Evolutionary conservation across 2,888 invertebrate species (phyloP).

Genomic region (Phlogophora meticulosa): DNA sequence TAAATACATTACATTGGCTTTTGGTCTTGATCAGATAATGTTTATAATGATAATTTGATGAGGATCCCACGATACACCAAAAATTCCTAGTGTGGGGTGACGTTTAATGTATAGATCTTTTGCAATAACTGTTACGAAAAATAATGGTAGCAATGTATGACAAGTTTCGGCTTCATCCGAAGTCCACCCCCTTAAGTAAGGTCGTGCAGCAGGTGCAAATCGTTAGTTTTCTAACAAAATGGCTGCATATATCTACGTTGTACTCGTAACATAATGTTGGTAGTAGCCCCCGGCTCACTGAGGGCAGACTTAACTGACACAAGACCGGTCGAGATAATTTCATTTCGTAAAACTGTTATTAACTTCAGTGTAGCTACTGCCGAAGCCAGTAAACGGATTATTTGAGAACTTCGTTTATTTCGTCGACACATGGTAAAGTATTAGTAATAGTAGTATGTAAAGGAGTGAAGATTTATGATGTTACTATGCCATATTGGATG

Average conservation of each 20-base stretch:
- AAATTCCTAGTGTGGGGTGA: too few relatives aligned
- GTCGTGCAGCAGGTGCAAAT: conserved; percentile 63
- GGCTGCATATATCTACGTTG: conserved; percentile 60
- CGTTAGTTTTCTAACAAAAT: conserved; percentile 64
- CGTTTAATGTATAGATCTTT: too few relatives aligned
- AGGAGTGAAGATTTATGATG: neutral
- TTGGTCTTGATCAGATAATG: too few relatives aligned
- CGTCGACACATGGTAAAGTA: conserved; percentile 9
- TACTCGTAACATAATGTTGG: conserved; percentile 46
- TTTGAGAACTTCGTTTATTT: conserved; percentile 3
- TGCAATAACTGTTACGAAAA: too few relatives aligned
- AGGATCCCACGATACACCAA: too few relatives aligned
- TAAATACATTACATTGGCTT: too few relatives aligned
- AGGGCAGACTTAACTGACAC: conserved; percentile 72
- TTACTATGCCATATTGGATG: neutral
- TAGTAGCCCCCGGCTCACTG: conserved; percentile 51
- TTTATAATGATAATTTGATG: too few relatives aligned
- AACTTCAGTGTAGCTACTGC: conserved; percentile 53
- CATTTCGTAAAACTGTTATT: conserved; percentile 73
- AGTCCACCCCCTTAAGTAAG: neutral
- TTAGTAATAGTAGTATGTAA: too few relatives aligned
- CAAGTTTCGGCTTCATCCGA: too few relatives aligned
- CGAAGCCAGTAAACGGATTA: conserved; percentile 34
- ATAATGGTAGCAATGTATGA: too few relatives aligned
- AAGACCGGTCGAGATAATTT: conserved; percentile 66